phyloP scores from a whole-genome alignment of 2,797 vertebrate species.

The Dipus sagitta region DNA sequence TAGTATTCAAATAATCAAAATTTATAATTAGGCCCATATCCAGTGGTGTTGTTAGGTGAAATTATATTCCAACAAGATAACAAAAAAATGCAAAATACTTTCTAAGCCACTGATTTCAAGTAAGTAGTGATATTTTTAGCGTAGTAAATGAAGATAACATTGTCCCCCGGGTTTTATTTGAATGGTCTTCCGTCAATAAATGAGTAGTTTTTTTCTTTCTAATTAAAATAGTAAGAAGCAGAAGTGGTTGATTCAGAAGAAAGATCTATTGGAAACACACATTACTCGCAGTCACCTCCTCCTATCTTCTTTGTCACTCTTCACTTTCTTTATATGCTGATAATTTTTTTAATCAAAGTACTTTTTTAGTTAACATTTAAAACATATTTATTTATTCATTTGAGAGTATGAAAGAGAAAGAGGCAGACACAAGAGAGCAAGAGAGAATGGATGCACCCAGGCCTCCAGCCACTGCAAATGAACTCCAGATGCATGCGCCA shows the following conservation, averaged over 20 bases:
- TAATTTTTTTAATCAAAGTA: neutral
- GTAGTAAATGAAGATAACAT: neutral
- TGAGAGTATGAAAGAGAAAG: too few relatives aligned
- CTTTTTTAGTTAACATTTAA: too few relatives aligned
- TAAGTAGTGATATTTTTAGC: neutral
- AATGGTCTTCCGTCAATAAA: neutral
- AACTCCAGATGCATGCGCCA: too few relatives aligned
- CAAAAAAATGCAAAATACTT: neutral
- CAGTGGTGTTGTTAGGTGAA: constrained; percentile 54
- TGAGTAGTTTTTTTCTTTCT: neutral
- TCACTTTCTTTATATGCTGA: neutral
- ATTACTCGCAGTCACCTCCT: neutral
- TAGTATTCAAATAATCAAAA: constrained; percentile 55
- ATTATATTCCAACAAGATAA: constrained; percentile 30
- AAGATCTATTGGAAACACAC: neutral
- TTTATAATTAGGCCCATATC: constrained; percentile 55
- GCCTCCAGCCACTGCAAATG: too few relatives aligned
- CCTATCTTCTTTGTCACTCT: neutral
- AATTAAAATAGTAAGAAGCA: neutral
- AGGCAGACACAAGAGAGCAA: too few relatives aligned
- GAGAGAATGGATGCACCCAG: too few relatives aligned
- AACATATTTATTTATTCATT: too few relatives aligned
- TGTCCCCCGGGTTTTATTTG: neutral
- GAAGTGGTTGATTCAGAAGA: constrained; percentile 30
- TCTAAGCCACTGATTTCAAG: constrained; percentile 44